Percentiles rank a stretch among this genome's conserved stretches.
Evolutionary conservation across 2,113 vertebrate species (phyloP).

Genomic region (Aptenodytes forsteri): DNA sequence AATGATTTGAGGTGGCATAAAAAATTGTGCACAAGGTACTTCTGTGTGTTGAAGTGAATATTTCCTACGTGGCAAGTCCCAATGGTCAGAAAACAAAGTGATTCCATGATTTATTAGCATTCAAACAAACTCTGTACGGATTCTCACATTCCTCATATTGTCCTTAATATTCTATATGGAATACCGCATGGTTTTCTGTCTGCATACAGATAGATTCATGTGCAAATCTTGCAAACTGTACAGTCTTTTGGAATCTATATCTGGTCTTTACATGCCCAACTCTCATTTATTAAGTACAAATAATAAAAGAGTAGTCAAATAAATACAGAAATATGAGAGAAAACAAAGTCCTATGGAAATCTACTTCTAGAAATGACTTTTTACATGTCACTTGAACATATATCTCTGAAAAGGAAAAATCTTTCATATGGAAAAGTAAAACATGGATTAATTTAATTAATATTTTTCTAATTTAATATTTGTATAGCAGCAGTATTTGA

Average conservation of each 20-base stretch:
- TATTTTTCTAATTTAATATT: background rate
- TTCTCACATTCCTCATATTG: background rate
- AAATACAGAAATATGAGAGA: background rate
- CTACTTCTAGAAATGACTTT: background rate
- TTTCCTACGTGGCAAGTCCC: constrained; percentile 18
- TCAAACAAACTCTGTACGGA: constrained; percentile 49
- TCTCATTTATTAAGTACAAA: background rate
- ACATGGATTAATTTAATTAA: background rate
- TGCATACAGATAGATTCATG: background rate
- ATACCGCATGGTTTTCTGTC: background rate
- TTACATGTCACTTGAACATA: background rate
- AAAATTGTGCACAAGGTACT: background rate
- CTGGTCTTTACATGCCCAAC: background rate
- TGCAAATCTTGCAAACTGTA: background rate
- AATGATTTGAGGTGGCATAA: background rate
- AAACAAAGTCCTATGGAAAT: background rate
- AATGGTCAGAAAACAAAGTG: constrained; percentile 2
- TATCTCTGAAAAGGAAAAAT: background rate
- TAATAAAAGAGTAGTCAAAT: constrained; percentile 6
- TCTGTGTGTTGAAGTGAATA: background rate
- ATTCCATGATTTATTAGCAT: constrained; percentile 64
- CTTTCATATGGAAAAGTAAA: background rate
- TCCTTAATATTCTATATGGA: constrained; percentile 45
- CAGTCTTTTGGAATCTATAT: background rate
- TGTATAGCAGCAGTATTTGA: background rate